A percentile compares a stretch with the other conserved stretches of the same genome.
Conservation (phyloP, 2,113 vertebrate species). For the Chaetops frenatus region DNA sequence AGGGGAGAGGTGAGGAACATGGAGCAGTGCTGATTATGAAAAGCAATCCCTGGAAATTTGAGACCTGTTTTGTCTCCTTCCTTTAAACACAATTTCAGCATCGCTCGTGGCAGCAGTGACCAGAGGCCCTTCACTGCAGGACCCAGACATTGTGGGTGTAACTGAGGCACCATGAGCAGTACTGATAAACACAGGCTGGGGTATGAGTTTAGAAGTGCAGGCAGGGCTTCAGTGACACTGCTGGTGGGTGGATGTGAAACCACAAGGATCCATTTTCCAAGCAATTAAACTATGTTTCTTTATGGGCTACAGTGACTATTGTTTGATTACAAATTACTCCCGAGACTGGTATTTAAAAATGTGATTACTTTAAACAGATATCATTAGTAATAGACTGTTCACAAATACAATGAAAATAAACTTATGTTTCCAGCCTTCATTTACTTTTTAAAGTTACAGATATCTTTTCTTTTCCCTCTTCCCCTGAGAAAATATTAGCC, state of each 20-base stretch:
- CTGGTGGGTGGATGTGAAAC: background rate
- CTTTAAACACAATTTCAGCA: background rate
- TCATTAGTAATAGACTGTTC: background rate
- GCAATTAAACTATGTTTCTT: background rate
- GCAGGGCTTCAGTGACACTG: background rate
- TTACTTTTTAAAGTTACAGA: background rate
- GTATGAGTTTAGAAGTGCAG: background rate
- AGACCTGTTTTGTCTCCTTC: background rate
- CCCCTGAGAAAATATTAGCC: background rate
- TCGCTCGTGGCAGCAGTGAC: background rate
- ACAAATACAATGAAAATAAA: background rate
- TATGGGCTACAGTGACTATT: background rate
- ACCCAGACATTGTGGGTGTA: rapidly evolving
- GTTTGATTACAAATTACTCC: background rate
- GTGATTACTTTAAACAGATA: background rate
- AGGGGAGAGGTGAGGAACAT: background rate
- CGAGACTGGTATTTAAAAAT: background rate
- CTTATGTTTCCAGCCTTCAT: background rate
- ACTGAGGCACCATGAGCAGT: rapidly evolving
- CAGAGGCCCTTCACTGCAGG: background rate
- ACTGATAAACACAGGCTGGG: background rate
- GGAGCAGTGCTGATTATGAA: background rate
- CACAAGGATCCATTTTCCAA: background rate
- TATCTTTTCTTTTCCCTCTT: background rate
- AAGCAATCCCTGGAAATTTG: background rate